Conservation (phyloP, 2,888 invertebrate genomes). For the Acrobasis repandana region DNA sequence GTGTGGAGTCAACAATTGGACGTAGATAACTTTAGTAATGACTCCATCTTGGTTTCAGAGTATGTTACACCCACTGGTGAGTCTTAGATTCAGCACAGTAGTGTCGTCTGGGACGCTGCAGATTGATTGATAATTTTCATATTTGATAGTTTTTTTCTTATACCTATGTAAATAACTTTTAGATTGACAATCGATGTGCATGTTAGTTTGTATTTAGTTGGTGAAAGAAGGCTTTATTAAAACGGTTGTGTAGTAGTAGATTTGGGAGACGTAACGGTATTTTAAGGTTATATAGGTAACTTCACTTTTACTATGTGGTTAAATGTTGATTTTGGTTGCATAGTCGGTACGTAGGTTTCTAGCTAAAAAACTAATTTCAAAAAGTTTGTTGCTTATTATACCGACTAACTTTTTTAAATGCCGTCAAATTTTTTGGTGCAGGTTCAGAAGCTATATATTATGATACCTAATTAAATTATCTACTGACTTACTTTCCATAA, state of each 20-base stretch:
- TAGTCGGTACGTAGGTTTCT: too few species aligned
- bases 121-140: constrained; percentile 25
- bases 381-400: too few species aligned
- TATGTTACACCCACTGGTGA: constrained; percentile 82
- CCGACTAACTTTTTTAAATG: too few species aligned
- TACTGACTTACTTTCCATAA: too few species aligned
- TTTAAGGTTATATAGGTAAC: too few species aligned
- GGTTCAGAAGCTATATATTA: too few species aligned
- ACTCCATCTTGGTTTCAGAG: constrained; percentile 83
- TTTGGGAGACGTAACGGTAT: background rate
- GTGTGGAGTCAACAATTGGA: constrained; percentile 77
- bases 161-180: background rate
- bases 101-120: constrained; percentile 35
- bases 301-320: too few species aligned
- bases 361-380: too few species aligned
- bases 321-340: too few species aligned
- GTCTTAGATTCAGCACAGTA: constrained; percentile 74
- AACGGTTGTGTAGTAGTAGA: background rate
- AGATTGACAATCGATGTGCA: constrained; percentile 1
- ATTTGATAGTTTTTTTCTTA: constrained; percentile 19
- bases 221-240: background rate
- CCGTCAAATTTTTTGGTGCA: too few species aligned
- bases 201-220: constrained; percentile 4
- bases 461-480: too few species aligned
- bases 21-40: constrained; percentile 71